These are phyloP conservation scores for Pipra filicauda DNA, from an alignment of 2,113 vertebrate species.

Conservation along the genomic window DNA sequence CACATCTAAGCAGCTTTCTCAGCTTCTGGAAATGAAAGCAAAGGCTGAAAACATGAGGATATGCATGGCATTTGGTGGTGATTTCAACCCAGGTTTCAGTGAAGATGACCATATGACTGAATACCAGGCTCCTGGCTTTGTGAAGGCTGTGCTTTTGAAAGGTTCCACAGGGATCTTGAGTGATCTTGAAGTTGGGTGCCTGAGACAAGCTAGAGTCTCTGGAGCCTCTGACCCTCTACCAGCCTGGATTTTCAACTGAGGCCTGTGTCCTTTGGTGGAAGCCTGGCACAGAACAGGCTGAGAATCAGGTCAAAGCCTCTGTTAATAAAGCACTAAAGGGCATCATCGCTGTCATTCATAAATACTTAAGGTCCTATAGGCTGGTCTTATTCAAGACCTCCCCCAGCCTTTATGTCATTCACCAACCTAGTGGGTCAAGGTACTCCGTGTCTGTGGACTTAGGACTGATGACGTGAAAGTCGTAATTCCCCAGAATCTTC, in stretches of 20 bases:
- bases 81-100: background rate
- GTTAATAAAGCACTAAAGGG: background rate
- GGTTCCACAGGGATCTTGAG: background rate
- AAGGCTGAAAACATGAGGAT: background rate
- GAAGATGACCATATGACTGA: background rate
- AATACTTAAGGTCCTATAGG: background rate
- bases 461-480: background rate
- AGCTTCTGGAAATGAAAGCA: background rate
- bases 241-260: rapidly evolving
- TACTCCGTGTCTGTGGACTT: background rate
- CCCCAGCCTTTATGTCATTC: background rate
- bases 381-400: background rate
- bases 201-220: background rate
- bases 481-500: background rate
- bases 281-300: background rate
- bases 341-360: background rate
- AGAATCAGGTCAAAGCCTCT: background rate
- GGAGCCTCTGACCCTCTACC: background rate
- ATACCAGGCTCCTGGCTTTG: background rate
- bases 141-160: background rate
- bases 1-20: background rate
- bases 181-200: background rate
- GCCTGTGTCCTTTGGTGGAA: rapidly evolving
- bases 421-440: background rate
- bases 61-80: rapidly evolving